These are phyloP conservation scores for Rhineura floridana DNA, from an alignment of 2,113 vertebrate genomes.

Conservation along the genomic window DNA sequence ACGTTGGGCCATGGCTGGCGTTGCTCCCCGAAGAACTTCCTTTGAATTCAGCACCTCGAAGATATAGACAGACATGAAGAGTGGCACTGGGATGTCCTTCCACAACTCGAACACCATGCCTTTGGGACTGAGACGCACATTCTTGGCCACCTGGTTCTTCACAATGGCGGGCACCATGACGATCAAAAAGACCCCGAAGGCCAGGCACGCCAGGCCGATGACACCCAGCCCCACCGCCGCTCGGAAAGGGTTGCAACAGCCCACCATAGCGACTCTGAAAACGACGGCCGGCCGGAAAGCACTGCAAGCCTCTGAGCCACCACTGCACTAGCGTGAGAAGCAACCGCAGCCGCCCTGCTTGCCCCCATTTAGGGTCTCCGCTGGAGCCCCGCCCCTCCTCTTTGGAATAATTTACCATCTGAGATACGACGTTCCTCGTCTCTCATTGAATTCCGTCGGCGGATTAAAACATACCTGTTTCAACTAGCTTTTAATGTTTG, in stretches of 20 bases:
- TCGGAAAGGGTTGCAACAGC: background rate
- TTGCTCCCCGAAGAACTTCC: constrained; percentile 79
- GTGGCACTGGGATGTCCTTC: constrained; percentile 92
- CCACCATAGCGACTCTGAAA: constrained; percentile 2
- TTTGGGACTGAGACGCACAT: constrained; percentile 85
- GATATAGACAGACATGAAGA: constrained; percentile 88
- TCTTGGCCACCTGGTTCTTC: constrained; percentile 83
- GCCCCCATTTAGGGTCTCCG: background rate
- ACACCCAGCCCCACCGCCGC: constrained; percentile 63
- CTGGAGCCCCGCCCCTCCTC: background rate
- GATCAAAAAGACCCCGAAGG: constrained; percentile 69
- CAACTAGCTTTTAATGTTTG: too few relatives aligned
- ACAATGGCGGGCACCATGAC: constrained; percentile 75
- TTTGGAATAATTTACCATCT: too few relatives aligned
- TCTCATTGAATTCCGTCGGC: too few relatives aligned
- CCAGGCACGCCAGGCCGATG: constrained; percentile 54
- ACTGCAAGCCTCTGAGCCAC: background rate
- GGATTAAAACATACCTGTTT: too few relatives aligned
- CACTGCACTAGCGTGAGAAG: background rate
- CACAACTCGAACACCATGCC: constrained; percentile 89
- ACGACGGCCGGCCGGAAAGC: background rate
- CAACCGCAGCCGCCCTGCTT: background rate
- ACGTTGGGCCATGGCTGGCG: constrained; percentile 81
- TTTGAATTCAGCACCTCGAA: constrained; percentile 86
- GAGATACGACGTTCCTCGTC: too few relatives aligned